A percentile compares a stretch with the other conserved stretches of the same genome.
Evolutionary conservation across 2,797 vertebrate species (phyloP).

Genomic region (Anomalospiza imberbis): DNA sequence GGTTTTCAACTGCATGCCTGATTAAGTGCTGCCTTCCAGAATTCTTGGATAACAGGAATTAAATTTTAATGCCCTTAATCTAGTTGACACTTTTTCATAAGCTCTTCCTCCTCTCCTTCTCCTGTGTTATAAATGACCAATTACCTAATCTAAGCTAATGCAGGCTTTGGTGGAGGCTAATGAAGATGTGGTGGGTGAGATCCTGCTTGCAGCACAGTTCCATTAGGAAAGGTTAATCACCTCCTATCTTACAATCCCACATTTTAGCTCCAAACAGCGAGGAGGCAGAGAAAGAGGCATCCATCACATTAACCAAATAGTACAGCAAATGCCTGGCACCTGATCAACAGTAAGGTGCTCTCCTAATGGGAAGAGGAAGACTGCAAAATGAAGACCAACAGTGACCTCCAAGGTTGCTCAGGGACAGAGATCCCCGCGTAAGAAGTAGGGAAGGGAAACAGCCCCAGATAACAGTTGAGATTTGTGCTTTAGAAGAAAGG

Average conservation of each 20-base stretch:
- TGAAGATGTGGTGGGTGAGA: constrained; percentile 63
- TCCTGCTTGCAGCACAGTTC: constrained; percentile 37
- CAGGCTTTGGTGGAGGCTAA: constrained; percentile 54
- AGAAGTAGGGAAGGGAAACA: background rate
- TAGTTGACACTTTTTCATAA: constrained; percentile 46
- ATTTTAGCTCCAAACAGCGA: constrained; percentile 47
- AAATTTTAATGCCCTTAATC: constrained; percentile 48
- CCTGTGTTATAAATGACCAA: constrained; percentile 62
- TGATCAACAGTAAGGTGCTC: background rate
- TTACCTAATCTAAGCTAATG: constrained; percentile 68
- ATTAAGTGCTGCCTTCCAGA: constrained; percentile 32
- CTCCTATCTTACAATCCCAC: constrained; percentile 44
- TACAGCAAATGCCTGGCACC: background rate
- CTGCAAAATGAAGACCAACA: background rate
- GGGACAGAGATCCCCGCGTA: background rate
- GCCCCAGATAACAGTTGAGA: background rate
- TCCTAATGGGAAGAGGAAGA: background rate
- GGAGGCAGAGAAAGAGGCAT: constrained; percentile 58
- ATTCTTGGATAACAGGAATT: constrained; percentile 40
- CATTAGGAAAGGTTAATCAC: constrained; percentile 74
- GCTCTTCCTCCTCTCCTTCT: background rate
- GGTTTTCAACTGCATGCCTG: background rate
- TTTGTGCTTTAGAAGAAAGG: background rate
- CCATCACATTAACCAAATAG: constrained; percentile 63
- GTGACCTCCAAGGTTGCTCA: background rate